Percentiles rank a stretch among this genome's conserved stretches.
These are phyloP conservation scores for Cosmia pyralina DNA, from an alignment of 2,888 invertebrate genomes.

Conservation along the genomic window DNA sequence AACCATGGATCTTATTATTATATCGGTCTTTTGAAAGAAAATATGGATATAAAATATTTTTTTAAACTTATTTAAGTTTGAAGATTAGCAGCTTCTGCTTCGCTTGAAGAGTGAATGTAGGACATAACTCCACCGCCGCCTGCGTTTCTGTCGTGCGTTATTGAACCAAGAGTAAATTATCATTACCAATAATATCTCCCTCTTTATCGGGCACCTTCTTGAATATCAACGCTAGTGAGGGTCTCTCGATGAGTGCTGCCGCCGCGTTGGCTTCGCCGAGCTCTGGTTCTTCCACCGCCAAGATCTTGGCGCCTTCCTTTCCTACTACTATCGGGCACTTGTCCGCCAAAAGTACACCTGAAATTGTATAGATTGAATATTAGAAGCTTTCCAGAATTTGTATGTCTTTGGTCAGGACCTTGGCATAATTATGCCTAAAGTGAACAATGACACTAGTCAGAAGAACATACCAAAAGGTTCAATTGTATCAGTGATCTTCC, in stretches of 20 bases:
- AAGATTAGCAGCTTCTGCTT: background rate
- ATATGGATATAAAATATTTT: too few species aligned
- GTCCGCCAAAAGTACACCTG: conserved; percentile 85
- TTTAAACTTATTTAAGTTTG: background rate
- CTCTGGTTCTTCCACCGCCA: conserved; percentile 81
- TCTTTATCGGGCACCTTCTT: conserved; percentile 83
- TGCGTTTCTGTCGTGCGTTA: background rate
- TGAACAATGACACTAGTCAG: too few species aligned
- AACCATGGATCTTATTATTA: background rate
- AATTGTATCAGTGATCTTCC: conserved; percentile 82
- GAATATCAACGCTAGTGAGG: conserved; percentile 81
- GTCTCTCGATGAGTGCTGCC: conserved; percentile 80
- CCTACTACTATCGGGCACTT: conserved; percentile 84
- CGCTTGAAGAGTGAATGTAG: background rate
- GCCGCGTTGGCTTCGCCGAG: conserved; percentile 73
- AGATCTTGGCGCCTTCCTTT: conserved; percentile 76
- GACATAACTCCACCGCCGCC: background rate
- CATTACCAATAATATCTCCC: conserved; percentile 81
- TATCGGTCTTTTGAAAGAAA: background rate
- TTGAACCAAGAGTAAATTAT: background rate
- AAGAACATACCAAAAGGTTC: conserved; percentile 78
- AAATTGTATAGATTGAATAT: conserved; percentile 1
- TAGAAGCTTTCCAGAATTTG: too few species aligned
- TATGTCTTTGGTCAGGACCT: too few species aligned
- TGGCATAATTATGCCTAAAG: too few species aligned